Base-by-base conservation (phyloP, 2,113 vertebrate genomes). In the Psilopsiagon aymara region DNA sequence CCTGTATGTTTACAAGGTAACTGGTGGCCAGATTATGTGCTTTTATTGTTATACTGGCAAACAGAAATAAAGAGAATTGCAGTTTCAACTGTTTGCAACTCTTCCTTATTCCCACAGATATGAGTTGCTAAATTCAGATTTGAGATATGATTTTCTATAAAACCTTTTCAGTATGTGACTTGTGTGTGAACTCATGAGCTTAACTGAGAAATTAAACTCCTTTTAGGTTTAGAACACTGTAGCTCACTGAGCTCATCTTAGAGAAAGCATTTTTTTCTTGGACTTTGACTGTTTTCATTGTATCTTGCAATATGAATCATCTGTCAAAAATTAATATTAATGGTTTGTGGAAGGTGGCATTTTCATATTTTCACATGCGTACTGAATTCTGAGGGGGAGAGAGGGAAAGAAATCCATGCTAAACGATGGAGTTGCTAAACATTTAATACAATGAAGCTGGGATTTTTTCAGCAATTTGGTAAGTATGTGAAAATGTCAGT, bases 361-460 rank as follows among this genome's bases (percentile, higher is more conserved):
- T 95, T 88, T 77, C 27, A 43, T 2, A 2, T 84, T 96, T 86
- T 77, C 24, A 49, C 2, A 1, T 49, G 8, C 57, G 9, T 85
- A 52, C 24, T 66, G 66, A 88, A 83, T 85, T 71, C 59, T 27
- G 14, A 6, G 4, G 9, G 7, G 1, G 0, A 1, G 4, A 17
- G 49, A 43, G 10, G 9, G 3, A 18, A 13, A 20, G 4, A 23
- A 74, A 83, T 43, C 33, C 10, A 21, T 35, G 12, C 19, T 90
- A 94, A 96, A 88, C 81, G 73, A 82, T 94, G 53, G 29, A 55
- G 29, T 33, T 35, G 15, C 23, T 90, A 94, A 96, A 88, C 86
- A 83, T 87, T 93, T 95, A 79, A 94, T 76, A 43, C 6, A 47
- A 33, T 0, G 7, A 57, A 88, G 28, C 17, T 55, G 13, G 2